Base-by-base conservation (phyloP, 2,888 invertebrate genomes). In the Beris morrisii region DNA sequence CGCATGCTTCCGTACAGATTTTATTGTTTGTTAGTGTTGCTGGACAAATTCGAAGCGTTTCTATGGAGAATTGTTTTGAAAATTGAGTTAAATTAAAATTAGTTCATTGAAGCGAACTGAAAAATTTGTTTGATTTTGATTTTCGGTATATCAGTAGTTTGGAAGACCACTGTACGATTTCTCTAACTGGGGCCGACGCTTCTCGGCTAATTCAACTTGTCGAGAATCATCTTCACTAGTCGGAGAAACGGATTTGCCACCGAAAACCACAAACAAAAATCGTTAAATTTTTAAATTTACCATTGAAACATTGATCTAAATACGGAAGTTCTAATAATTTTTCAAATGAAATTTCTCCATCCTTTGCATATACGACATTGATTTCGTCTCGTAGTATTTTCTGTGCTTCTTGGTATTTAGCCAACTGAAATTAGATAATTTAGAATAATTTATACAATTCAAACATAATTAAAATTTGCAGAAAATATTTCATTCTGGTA, bases 301-400 rank as follows among this genome's bases (percentile, higher is more conserved):
- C 79, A 65, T 75, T 73, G 4, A 80, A 9, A 59, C 79, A 78
- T 22, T 77, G 77, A 69, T 79, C 79, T 56, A 79, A 66, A 43
- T 74, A 79, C 2, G 75, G 73, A 55, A 80, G 43, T 0, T 77
- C 76, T 12, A 70, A 71, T 0, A 79, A 61, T n/a, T 70, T 73
- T 0, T 80, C 79, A 65, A 76, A 80, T 4, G 72, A 70, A 3
- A 79, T 54, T 28, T 69, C 66, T 0, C 52, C 56, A 5, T 74
- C 72, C 5, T 69, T 32, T 1, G 70, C 65, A 9, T 74, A 55
- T 53, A 73, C 69, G 0, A 48, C n/a, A 0, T 55, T 6, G 4
- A 80, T 70, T 70, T 80, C 81, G 0, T 71, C 46, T 0, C 75
- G 72, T 12, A 80, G 67, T 4, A 70, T 74, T 22, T 75, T 68